Percentiles rank a stretch among this genome's conserved stretches.
Evolutionary conservation across 2,113 vertebrate genomes (phyloP).

Genomic region (Amblyopsis rosae): DNA sequence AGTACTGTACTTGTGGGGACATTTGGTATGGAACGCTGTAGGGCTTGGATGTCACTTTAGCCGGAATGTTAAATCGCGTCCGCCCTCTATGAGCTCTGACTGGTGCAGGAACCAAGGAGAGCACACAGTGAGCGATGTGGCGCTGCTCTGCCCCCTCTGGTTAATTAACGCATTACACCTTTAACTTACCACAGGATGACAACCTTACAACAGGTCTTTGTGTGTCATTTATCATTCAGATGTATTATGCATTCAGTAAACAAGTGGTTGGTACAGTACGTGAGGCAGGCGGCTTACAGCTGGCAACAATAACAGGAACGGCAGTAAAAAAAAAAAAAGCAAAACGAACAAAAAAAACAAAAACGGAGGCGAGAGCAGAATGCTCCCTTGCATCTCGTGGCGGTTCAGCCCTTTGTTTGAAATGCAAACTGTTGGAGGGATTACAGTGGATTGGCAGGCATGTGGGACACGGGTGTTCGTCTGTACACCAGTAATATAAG

Average conservation of each 20-base stretch:
- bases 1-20: no score
- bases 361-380: constrained; percentile 45
- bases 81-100: constrained; percentile 37
- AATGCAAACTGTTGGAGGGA: constrained; percentile 81
- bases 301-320: constrained; percentile 18
- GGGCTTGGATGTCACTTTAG: no score
- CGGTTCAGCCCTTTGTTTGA: constrained; percentile 79
- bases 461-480: constrained; percentile 68
- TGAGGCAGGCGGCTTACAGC: constrained; percentile 39
- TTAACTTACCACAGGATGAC: constrained; percentile 7
- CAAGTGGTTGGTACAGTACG: constrained; percentile 67
- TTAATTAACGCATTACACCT: background rate
- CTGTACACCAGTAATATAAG: constrained; percentile 67
- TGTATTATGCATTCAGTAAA: constrained; percentile 57
- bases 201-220: background rate
- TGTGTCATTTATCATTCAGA: constrained; percentile 40
- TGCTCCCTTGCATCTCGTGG: constrained; percentile 71
- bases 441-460: constrained; percentile 79
- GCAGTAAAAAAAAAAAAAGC: background rate
- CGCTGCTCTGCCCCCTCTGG: background rate
- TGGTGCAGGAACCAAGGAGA: background rate
- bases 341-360: no score
- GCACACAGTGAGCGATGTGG: background rate
- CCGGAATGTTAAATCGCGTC: constrained; percentile 38
- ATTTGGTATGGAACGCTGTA: no score